Percentiles rank a stretch among this genome's conserved stretches.
These are phyloP conservation scores for Deroptyus accipitrinus DNA, from an alignment of 2,113 vertebrate genomes.

Conservation along the genomic window DNA sequence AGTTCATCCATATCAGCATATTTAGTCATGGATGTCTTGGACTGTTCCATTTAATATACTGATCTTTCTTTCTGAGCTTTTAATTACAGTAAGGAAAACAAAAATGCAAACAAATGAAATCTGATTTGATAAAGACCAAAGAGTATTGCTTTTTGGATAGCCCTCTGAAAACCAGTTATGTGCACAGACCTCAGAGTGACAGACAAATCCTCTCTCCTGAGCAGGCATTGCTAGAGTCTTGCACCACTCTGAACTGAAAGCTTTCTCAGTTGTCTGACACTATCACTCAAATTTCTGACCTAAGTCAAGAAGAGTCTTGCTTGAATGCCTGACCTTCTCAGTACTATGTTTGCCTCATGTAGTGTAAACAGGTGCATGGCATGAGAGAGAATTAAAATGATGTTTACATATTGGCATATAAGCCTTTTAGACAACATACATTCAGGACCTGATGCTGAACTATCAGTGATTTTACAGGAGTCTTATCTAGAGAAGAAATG, in stretches of 20 bases:
- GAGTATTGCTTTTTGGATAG: background rate
- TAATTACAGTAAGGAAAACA: background rate
- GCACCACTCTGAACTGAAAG: background rate
- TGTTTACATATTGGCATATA: background rate
- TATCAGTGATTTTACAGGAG: background rate
- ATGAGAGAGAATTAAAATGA: background rate
- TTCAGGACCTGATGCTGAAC: background rate
- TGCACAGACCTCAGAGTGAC: background rate
- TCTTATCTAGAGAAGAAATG: background rate
- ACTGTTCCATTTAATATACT: background rate
- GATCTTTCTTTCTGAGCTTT: background rate
- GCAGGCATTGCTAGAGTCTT: background rate
- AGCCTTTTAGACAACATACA: background rate
- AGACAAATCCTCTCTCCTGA: background rate
- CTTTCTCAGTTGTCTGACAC: background rate
- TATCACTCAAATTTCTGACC: background rate
- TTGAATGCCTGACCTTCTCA: background rate
- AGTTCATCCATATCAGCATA: background rate
- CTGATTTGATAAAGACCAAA: background rate
- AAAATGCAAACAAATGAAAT: background rate
- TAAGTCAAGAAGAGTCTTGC: background rate
- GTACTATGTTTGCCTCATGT: background rate
- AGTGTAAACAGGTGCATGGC: background rate
- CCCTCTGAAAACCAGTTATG: background rate
- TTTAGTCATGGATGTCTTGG: background rate